Evolutionary conservation across 2,797 vertebrate genomes (phyloP).

Genomic region (Acrossocheilus fasciatus): DNA sequence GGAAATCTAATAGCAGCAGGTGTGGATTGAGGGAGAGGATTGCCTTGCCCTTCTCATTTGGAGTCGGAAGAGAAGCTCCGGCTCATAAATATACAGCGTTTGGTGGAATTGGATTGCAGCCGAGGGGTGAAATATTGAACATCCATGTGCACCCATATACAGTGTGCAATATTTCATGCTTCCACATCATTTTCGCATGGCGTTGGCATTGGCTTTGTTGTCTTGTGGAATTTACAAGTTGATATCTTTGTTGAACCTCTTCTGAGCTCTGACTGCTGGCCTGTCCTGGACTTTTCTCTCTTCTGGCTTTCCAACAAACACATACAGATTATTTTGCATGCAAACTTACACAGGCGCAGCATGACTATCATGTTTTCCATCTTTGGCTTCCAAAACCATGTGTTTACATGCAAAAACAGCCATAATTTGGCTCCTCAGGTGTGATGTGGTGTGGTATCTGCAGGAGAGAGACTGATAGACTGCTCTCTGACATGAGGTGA

Average conservation of each 20-base stretch:
- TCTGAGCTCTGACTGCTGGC: slow-evolving; percentile 22
- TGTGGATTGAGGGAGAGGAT: slow-evolving; percentile 52
- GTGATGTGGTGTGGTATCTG: neutral
- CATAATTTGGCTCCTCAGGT: neutral
- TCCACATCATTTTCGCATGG: slow-evolving; percentile 45
- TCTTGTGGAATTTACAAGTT: slow-evolving; percentile 54
- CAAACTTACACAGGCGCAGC: slow-evolving; percentile 6
- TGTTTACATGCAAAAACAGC: slow-evolving; percentile 6
- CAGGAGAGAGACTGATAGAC: slow-evolving; percentile 23
- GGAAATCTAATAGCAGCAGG: slow-evolving; percentile 58
- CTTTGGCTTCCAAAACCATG: slow-evolving; percentile 4
- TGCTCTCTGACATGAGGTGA: slow-evolving; percentile 18
- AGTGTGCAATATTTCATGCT: slow-evolving; percentile 58
- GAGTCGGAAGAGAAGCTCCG: slow-evolving; percentile 54
- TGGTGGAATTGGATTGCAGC: slow-evolving; percentile 56
- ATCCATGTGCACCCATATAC: slow-evolving; percentile 50
- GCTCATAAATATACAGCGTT: slow-evolving; percentile 65
- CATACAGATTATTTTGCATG: slow-evolving; percentile 22
- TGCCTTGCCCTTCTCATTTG: slow-evolving; percentile 58
- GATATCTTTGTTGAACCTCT: slow-evolving; percentile 50
- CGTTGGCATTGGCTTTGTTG: slow-evolving; percentile 48
- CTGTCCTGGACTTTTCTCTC: neutral
- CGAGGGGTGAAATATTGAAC: slow-evolving; percentile 61
- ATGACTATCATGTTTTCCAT: slow-evolving; percentile 28
- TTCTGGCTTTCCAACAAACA: neutral